Percentiles rank a stretch among this genome's conserved stretches.
These are phyloP conservation scores for Aurelia coerulea DNA, from an alignment of 30 jellyfish, hydroid and myxozoan genomes.

Conservation along the genomic window DNA sequence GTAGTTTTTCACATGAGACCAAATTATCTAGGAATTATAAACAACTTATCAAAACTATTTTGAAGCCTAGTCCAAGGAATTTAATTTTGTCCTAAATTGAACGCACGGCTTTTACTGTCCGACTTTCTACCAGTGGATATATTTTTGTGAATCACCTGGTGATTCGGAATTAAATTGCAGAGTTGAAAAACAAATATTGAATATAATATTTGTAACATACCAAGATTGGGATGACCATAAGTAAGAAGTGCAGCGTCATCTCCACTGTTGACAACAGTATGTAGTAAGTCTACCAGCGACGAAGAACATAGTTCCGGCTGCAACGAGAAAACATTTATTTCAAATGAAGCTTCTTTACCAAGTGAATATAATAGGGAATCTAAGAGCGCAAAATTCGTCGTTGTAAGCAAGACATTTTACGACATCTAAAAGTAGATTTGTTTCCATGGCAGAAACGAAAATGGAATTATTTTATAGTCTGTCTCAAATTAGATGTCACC, in stretches of 20 bases:
- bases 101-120: not conserved
- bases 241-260: conserved; percentile 87
- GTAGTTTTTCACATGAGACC: no score
- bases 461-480: no score
- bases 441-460: no score
- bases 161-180: not conserved
- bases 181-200: not conserved
- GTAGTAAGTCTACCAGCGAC: conserved; percentile 81
- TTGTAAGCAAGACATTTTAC: no score
- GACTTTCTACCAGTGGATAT: not conserved
- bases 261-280: conserved; percentile 84
- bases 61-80: not conserved
- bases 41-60: not conserved
- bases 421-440: no score
- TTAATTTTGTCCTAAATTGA: not conserved
- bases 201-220: not conserved
- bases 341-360: not conserved
- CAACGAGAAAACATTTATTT: not conserved
- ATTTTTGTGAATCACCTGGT: not conserved
- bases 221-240: conserved; percentile 90
- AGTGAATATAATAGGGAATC: not conserved
- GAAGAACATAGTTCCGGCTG: conserved; percentile 84
- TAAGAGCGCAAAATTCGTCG: no score
- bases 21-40: no score
- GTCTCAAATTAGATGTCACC: no score